Base-by-base conservation (phyloP, 1,140 invertebrate species). In the Leptinotarsa lineolata region DNA sequence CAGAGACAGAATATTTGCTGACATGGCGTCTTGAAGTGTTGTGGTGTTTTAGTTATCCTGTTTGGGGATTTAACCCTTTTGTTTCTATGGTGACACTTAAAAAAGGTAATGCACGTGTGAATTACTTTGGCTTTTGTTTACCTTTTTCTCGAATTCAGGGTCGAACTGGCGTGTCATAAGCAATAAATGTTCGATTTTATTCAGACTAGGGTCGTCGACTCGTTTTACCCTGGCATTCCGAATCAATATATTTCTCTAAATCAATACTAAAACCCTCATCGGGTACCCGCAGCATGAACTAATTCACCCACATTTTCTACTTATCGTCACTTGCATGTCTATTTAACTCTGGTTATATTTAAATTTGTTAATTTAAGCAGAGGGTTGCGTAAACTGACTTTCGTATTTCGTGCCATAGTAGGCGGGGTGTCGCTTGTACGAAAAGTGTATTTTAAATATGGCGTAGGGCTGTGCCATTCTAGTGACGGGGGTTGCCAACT, bases 11-110 rank as follows among this genome's bases (percentile, higher is more conserved):
- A 76, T 72, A 78, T 75, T 78, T 84, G 82, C 82, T 84, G 82
- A 84, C 83, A 84, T 84, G 83, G 83, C 83, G 83, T 78, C 81
- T 82, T 84, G 79, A 76, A 81, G 81, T 83, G 80, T 76, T 79
- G 81, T 83, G 78, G 79, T 81, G 80, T 78, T 78, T 39, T 77
- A 77, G 77, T 77, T 78, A 70, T 82, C 80, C 80, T 81, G 78
- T 77, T 70, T 74, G 74, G 76, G 81, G 78, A 80, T 81, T 77
- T 78, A 81, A 83, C 81, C 82, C 81, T 82, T 77, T 79, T 76
- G 44, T 72, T 76, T 77, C 77, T 61, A 74, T 77, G 75, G 75
- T 77, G 75, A 69, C 73, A 74, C 74, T 74, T 73, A 54, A 3
- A 73, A 71, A 78, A 81, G 79, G 79, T 81, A 82, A 78, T 69